phyloP scores from a whole-genome alignment of 2,113 vertebrate genomes.

The Brienomyrus longianalis region DNA sequence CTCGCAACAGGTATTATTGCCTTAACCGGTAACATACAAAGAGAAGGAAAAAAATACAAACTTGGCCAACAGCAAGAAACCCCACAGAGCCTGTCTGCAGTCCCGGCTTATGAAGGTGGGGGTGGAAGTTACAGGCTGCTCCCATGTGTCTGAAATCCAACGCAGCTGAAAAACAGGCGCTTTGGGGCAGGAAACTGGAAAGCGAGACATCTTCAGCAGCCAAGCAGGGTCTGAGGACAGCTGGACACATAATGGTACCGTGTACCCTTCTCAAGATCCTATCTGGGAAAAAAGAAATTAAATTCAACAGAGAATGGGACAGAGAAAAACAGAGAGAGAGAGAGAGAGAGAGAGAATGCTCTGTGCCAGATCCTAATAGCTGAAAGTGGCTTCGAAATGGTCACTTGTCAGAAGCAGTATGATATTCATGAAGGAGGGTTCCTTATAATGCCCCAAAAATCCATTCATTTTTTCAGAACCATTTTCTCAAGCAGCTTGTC shows the following conservation, averaged over 20 bases:
- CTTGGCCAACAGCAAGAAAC: neutral
- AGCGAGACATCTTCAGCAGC: neutral
- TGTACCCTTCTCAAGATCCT: neutral
- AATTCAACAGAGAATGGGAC: neutral
- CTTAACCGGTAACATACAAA: neutral
- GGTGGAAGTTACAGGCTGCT: neutral
- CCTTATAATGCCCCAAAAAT: neutral
- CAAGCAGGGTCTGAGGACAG: constrained; percentile 1
- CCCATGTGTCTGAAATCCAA: neutral
- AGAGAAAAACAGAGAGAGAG: neutral
- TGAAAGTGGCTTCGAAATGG: neutral
- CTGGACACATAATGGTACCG: neutral
- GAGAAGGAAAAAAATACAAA: neutral
- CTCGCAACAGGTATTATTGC: neutral
- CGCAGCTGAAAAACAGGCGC: neutral
- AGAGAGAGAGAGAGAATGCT: neutral
- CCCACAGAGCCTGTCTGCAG: neutral
- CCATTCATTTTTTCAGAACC: neutral
- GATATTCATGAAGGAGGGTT: neutral
- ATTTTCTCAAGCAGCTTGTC: neutral
- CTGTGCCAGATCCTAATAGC: neutral
- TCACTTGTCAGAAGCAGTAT: neutral
- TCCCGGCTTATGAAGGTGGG: neutral
- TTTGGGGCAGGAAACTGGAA: neutral
- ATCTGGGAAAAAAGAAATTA: neutral